Evolutionary conservation across 1,140 invertebrate species (phyloP).

Genomic region (Hydropsyche tenuis): DNA sequence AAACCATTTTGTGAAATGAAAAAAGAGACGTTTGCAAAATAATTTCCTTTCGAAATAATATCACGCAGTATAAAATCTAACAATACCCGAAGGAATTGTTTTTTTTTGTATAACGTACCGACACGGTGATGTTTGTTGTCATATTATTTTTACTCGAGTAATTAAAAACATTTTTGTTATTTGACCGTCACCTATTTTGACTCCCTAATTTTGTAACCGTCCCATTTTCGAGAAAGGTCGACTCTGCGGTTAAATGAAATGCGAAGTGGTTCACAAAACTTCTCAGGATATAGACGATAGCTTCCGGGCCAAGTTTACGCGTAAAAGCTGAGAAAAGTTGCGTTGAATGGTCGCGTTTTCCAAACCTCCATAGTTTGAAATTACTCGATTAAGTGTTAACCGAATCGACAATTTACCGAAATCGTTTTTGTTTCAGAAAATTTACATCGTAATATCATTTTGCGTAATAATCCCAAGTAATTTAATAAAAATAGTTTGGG

Average conservation of each 20-base stretch:
- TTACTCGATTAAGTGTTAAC: neutral
- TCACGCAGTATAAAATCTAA: no score
- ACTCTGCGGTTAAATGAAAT: conserved; percentile 27
- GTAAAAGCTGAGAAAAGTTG: neutral
- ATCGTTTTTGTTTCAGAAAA: neutral
- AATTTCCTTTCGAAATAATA: no score
- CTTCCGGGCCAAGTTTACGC: neutral
- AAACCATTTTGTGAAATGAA: no score
- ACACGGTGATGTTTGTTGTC: no score
- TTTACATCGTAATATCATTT: no score
- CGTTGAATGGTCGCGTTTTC: conserved; percentile 1
- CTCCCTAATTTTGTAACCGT: neutral
- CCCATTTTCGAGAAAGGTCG: neutral
- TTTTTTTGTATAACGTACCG: no score
- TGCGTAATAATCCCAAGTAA: no score
- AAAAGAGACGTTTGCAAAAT: no score
- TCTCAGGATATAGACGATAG: neutral
- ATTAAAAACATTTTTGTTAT: neutral
- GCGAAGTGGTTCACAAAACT: conserved; percentile 16
- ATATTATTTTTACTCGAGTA: neutral
- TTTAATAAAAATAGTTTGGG: no score
- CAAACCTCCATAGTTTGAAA: neutral
- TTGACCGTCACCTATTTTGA: neutral
- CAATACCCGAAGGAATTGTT: no score
- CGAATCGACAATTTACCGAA: neutral